A percentile compares a stretch with the other conserved stretches of the same genome.
phyloP scores from a whole-genome alignment of 2,113 vertebrate species.

The Ammospiza nelsoni region DNA sequence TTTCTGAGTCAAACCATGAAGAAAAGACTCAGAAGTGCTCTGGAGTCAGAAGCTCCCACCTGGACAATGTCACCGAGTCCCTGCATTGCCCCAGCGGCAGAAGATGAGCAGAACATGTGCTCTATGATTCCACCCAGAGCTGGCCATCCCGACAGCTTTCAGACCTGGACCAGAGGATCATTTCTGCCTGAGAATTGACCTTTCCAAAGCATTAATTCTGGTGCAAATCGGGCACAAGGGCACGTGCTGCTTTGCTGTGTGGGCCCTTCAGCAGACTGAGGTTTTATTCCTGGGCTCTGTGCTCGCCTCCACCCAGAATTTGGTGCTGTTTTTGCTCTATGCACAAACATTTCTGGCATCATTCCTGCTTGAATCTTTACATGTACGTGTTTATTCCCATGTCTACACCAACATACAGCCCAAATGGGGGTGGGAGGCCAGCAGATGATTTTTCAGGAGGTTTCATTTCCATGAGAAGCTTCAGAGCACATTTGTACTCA shows the following conservation, averaged over 20 bases:
- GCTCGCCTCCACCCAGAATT: not conserved
- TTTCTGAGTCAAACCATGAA: not conserved
- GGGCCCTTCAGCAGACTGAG: not conserved
- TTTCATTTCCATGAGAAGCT: slow-evolving; percentile 44
- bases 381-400: not conserved
- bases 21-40: not conserved
- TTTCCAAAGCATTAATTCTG: not conserved
- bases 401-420: not conserved
- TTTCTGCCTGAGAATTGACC: not conserved
- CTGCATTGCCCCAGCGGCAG: not conserved
- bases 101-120: not conserved
- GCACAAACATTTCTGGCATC: not conserved
- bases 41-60: not conserved
- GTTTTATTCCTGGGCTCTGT: not conserved
- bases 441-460: slow-evolving; percentile 9
- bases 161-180: not conserved
- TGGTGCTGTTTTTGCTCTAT: not conserved
- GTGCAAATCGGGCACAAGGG: not conserved
- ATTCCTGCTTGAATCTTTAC: accelerated
- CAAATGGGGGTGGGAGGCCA: not conserved
- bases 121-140: not conserved
- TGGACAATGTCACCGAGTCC: not conserved
- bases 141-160: not conserved
- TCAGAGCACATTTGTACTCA: slow-evolving; percentile 54
- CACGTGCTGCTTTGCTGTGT: not conserved